Percentiles rank a stretch among this genome's conserved stretches.
Conservation (phyloP, 2,888 invertebrate genomes). For the Lasiommata megera region DNA sequence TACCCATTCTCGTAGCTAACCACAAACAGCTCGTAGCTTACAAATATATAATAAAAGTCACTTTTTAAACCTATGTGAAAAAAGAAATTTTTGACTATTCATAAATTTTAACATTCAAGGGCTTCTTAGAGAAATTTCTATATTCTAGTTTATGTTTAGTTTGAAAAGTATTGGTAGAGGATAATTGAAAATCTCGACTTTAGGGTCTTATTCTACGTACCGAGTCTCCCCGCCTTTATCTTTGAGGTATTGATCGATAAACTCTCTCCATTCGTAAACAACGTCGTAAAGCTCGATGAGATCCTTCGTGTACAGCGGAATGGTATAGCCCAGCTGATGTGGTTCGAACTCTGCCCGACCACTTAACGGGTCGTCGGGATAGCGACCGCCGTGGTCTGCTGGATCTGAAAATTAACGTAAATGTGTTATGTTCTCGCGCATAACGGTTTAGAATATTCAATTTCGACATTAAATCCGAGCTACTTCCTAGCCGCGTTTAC, state of each 20-base stretch:
- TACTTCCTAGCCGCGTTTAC: too few species aligned
- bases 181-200: background rate
- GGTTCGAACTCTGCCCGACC: slow-evolving; percentile 65
- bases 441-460: too few species aligned
- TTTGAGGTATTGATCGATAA: slow-evolving; percentile 71
- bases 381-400: slow-evolving; percentile 53
- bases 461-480: too few species aligned
- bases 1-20: too few species aligned
- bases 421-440: too few species aligned
- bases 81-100: too few species aligned
- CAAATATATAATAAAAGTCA: too few species aligned
- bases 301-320: slow-evolving; percentile 84
- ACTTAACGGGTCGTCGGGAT: slow-evolving; percentile 77
- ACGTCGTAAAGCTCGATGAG: slow-evolving; percentile 79
- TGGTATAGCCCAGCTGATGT: slow-evolving; percentile 77
- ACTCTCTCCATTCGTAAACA: slow-evolving; percentile 79
- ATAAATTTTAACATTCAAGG: too few species aligned
- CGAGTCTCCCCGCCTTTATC: slow-evolving; percentile 63
- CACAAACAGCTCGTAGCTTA: too few species aligned
- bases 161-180: background rate
- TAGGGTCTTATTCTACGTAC: slow-evolving; percentile 43
- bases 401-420: slow-evolving; percentile 40
- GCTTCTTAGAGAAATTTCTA: too few species aligned
- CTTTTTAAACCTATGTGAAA: too few species aligned
- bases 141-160: background rate